A percentile compares a stretch with the other conserved stretches of the same genome.
Evolutionary conservation across 1,140 invertebrate genomes (phyloP).

Genomic region (Xylocopa sonorina): DNA sequence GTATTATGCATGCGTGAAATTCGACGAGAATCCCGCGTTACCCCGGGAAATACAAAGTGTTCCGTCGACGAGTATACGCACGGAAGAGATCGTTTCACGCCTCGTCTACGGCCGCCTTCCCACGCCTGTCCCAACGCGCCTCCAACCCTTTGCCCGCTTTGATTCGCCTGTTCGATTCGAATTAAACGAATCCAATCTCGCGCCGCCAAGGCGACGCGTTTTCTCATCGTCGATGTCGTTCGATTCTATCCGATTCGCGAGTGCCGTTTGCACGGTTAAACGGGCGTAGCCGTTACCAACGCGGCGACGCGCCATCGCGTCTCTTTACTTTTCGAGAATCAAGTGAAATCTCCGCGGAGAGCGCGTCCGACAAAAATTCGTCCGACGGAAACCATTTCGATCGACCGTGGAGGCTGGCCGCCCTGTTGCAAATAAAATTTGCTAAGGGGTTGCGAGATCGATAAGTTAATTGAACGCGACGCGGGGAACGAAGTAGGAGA

Average conservation of each 20-base stretch:
- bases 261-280: not conserved
- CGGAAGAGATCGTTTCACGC: slow-evolving; percentile 55
- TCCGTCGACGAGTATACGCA: slow-evolving; percentile 43
- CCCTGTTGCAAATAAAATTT: no score
- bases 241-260: slow-evolving; percentile 8
- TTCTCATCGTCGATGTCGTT: not conserved
- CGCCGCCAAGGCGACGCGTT: not conserved
- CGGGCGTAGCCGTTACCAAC: no score
- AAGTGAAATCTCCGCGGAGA: no score
- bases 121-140: slow-evolving; percentile 6
- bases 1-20: slow-evolving; percentile 68
- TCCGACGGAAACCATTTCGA: no score
- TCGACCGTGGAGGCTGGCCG: no score
- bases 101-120: slow-evolving; percentile 34
- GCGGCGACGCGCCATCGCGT: not conserved
- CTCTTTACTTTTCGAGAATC: no score
- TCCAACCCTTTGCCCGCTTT: not conserved
- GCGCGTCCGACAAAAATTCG: no score
- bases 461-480: not conserved
- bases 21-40: slow-evolving; percentile 63
- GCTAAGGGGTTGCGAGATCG: no score
- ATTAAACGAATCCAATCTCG: slow-evolving; percentile 24
- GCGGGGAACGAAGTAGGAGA: not conserved
- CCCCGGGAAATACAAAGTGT: slow-evolving; percentile 68
- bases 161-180: slow-evolving; percentile 1